These are phyloP conservation scores for Passer domesticus DNA, from an alignment of 2,113 vertebrate genomes.

Conservation along the genomic window DNA sequence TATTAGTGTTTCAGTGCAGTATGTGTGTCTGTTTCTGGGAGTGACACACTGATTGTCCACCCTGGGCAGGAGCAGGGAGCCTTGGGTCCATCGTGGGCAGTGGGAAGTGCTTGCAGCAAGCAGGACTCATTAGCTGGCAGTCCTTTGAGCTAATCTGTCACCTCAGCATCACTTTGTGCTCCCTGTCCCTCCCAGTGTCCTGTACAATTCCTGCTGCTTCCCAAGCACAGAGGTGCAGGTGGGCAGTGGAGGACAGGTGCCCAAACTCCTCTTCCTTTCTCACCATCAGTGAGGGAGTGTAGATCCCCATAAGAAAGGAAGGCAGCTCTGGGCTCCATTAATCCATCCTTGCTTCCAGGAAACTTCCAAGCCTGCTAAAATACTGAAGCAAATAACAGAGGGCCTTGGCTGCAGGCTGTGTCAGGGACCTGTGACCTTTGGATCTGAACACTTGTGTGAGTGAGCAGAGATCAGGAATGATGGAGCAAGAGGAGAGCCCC, in stretches of 20 bases:
- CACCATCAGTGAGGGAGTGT: accelerated
- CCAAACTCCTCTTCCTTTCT: neutral
- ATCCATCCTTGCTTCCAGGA: neutral
- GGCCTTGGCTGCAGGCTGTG: neutral
- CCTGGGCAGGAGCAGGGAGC: neutral
- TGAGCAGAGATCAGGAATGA: neutral
- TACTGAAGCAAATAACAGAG: neutral
- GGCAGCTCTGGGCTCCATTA: neutral
- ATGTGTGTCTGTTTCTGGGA: neutral
- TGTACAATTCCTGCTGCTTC: neutral
- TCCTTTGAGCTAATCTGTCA: neutral
- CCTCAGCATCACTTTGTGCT: neutral
- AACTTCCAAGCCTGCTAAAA: neutral
- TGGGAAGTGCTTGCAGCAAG: constrained; percentile 25
- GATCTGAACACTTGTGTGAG: neutral
- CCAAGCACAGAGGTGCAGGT: neutral
- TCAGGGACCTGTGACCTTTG: neutral
- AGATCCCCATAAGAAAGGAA: neutral
- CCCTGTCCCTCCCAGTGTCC: neutral
- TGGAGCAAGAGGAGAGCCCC: neutral
- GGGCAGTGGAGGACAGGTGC: neutral
- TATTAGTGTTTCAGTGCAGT: neutral
- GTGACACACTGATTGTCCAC: neutral
- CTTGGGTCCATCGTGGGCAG: neutral
- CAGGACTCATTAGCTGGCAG: neutral